These are phyloP conservation scores for Pavo muticus DNA, from an alignment of 2,113 vertebrate species.

Conservation along the genomic window DNA sequence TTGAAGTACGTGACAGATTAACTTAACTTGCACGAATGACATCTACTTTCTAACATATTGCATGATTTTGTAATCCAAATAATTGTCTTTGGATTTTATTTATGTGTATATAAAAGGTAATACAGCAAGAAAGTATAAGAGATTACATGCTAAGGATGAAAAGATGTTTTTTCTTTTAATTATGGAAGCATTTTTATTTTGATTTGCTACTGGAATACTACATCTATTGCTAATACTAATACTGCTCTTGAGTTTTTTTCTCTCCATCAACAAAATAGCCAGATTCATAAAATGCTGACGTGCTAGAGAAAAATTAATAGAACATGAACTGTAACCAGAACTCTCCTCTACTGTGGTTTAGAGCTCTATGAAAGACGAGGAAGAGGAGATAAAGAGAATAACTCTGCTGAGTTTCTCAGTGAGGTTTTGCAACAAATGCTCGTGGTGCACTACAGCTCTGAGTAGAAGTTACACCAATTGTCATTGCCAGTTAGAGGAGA, in stretches of 20 bases:
- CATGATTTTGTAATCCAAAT: neutral
- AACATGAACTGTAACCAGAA: neutral
- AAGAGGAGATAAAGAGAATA: neutral
- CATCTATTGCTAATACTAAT: neutral
- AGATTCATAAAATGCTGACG: neutral
- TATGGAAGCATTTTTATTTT: neutral
- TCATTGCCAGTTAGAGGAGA: neutral
- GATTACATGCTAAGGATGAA: neutral
- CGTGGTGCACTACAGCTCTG: neutral
- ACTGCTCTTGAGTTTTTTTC: accelerated
- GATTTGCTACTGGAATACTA: neutral
- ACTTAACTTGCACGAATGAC: neutral
- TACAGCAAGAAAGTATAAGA: neutral
- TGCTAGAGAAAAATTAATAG: neutral
- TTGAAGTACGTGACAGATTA: neutral
- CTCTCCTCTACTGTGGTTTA: neutral
- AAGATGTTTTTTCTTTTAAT: neutral
- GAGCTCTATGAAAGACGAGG: neutral
- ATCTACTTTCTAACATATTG: neutral
- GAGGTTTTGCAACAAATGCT: neutral
- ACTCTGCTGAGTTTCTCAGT: neutral
- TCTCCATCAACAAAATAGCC: neutral
- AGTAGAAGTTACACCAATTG: neutral
- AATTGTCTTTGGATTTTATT: neutral
- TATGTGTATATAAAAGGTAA: neutral